Evolutionary conservation across 2,113 vertebrate genomes (phyloP), one percentile per base, ranked within the genome.

Genomic region (Tupaia tana): DNA sequence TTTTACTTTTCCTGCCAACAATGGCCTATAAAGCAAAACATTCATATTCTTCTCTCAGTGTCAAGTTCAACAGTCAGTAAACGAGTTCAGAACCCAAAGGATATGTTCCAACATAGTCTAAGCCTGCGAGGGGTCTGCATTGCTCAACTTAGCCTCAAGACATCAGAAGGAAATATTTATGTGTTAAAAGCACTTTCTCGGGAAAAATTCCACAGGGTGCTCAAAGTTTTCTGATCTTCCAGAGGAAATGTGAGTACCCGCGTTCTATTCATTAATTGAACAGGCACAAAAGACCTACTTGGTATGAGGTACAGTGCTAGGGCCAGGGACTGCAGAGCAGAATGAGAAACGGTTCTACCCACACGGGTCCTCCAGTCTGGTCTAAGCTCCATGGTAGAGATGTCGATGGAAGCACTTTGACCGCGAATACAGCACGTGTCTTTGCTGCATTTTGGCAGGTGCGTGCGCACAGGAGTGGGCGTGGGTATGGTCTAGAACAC

Each of bases 111-210:
- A 98, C 25, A 6, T 78, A 95, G 86, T 95, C 86, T 93, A 75
- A 66, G 58, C 61, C 94, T 97, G 79, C 1, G 24, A 96, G 93
- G 12, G 90, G 92, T 86, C 94, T 89, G 71, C 14, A 88, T 84
- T 91, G 25, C 73, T 97, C 91, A 87, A 0, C n/a, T 93, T 93
- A 14, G 7, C 90, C 92, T 96, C 74, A 59, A 85, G 87, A 98
- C 97, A 98, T 89, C 79, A 97, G 93, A 98, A 93, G 93, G 73
- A 97, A 96, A 97, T 97, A 97, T 97, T 97, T 95, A 70, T 94
- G 19, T 4, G 27, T 31, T 95, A 82, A 97, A 96, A 96, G 89
- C 22, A 29, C 67, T 96, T 97, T 98, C 92, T 92, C 94, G 91
- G 94, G 95, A 75, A 93, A 22, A n/a, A 34, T 96, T 96, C 94